phyloP scores from a whole-genome alignment of 1,140 invertebrate species.

The Mya arenaria region DNA sequence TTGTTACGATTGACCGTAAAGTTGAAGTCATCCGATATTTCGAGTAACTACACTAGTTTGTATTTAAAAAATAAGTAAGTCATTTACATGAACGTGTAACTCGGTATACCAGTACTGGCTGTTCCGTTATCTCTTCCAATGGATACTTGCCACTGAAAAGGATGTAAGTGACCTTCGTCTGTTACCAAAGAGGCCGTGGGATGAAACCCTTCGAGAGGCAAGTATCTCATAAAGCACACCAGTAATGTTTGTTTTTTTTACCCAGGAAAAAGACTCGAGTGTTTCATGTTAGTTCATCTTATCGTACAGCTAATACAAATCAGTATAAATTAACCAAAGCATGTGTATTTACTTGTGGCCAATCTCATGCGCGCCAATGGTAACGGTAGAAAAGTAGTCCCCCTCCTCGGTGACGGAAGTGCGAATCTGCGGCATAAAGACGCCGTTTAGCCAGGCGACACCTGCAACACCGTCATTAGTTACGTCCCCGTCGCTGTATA shows the following conservation, averaged over 20 bases:
- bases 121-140: too few species aligned
- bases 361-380: slow-evolving; percentile 23
- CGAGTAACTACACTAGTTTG: too few species aligned
- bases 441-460: slow-evolving; percentile 14
- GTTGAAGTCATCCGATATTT: too few species aligned
- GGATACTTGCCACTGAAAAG: too few species aligned
- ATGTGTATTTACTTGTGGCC: slow-evolving; percentile 30
- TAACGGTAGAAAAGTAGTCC: slow-evolving; percentile 14
- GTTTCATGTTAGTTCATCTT: not conserved
- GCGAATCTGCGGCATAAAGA: not conserved
- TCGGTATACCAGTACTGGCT: too few species aligned
- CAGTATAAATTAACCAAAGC: not conserved
- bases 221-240: too few species aligned
- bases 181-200: not conserved
- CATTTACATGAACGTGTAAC: too few species aligned
- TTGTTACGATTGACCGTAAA: too few species aligned
- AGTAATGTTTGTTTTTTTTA: too few species aligned
- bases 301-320: not conserved
- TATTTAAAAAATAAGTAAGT: too few species aligned
- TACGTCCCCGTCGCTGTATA: too few species aligned
- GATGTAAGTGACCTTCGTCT: not conserved
- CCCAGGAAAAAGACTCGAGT: not conserved
- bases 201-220: not conserved
- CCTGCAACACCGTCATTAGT: slow-evolving; percentile 17
- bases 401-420: slow-evolving; percentile 16